Conservation (phyloP, 1,140 invertebrate genomes). For the Dendrolimus punctatus region DNA sequence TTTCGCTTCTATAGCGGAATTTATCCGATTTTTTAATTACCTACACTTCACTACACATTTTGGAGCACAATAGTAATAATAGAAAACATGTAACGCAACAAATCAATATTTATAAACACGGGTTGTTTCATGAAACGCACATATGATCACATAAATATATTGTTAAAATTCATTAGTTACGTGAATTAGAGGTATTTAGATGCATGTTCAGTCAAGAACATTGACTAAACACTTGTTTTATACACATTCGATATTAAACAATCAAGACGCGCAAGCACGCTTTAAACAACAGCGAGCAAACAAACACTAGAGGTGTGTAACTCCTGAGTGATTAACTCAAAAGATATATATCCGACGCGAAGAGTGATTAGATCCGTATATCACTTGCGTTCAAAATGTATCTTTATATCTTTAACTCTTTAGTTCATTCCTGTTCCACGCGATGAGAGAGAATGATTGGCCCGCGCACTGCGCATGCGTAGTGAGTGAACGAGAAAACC, state of each 20-base stretch:
- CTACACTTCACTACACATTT: constrained; percentile 57
- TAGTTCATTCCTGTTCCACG: too few species aligned
- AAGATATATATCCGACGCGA: too few species aligned
- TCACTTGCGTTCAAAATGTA: too few species aligned
- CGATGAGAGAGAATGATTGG: too few species aligned
- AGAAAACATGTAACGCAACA: constrained; percentile 51
- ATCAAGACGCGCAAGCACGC: constrained; percentile 21
- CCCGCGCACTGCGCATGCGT: too few species aligned
- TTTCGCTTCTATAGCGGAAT: constrained; percentile 55
- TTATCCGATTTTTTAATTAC: constrained; percentile 25
- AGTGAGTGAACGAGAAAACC: too few species aligned
- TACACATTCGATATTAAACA: constrained; percentile 34
- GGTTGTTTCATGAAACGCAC: constrained; percentile 20
- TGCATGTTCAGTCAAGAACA: constrained; percentile 30
- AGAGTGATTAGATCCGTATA: too few species aligned
- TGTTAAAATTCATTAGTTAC: constrained; percentile 5
- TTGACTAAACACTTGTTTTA: constrained; percentile 31
- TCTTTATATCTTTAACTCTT: too few species aligned
- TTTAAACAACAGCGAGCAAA: constrained; percentile 27
- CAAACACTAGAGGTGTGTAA: too few species aligned
- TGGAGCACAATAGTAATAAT: constrained; percentile 30
- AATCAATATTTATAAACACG: constrained; percentile 71
- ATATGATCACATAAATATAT: constrained; percentile 22
- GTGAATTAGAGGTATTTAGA: constrained; percentile 6
- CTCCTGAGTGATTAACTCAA: too few species aligned